These are phyloP conservation scores for Daubentonia madagascariensis DNA, from an alignment of 2,113 vertebrate species.

Conservation along the genomic window DNA sequence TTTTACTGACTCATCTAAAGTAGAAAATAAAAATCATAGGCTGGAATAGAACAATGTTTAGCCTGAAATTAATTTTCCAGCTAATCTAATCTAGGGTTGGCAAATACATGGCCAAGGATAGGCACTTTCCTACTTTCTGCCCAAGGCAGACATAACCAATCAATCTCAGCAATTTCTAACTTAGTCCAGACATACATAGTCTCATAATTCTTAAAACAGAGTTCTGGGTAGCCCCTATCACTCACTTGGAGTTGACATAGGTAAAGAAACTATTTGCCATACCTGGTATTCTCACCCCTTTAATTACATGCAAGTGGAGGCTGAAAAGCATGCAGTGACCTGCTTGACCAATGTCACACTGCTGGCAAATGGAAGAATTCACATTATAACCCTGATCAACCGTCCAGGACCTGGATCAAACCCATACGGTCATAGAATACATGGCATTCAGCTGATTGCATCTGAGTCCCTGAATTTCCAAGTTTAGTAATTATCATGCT, in stretches of 20 bases:
- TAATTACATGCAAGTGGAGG: not conserved
- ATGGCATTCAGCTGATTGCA: not conserved
- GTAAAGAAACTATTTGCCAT: not conserved
- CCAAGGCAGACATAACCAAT: constrained; percentile 39
- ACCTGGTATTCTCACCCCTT: not conserved
- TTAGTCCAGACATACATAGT: not conserved
- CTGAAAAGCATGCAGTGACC: not conserved
- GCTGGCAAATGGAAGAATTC: not conserved
- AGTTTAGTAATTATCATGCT: constrained; percentile 3
- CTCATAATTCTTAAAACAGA: not conserved
- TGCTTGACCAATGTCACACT: not conserved
- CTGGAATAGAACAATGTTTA: not conserved
- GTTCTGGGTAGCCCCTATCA: not conserved
- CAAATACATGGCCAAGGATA: not conserved
- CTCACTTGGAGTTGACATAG: not conserved
- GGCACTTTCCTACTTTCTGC: not conserved
- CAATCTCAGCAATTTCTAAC: constrained; percentile 9
- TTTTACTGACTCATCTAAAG: not conserved
- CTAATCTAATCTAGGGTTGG: constrained; percentile 17
- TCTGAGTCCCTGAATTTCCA: not conserved
- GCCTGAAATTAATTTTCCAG: constrained; percentile 35
- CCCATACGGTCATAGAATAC: not conserved
- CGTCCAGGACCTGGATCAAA: not conserved
- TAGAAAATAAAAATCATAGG: constrained; percentile 32
- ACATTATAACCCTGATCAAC: not conserved